phyloP scores from a whole-genome alignment of 2,797 vertebrate species.

The Microcaecilia unicolor region DNA sequence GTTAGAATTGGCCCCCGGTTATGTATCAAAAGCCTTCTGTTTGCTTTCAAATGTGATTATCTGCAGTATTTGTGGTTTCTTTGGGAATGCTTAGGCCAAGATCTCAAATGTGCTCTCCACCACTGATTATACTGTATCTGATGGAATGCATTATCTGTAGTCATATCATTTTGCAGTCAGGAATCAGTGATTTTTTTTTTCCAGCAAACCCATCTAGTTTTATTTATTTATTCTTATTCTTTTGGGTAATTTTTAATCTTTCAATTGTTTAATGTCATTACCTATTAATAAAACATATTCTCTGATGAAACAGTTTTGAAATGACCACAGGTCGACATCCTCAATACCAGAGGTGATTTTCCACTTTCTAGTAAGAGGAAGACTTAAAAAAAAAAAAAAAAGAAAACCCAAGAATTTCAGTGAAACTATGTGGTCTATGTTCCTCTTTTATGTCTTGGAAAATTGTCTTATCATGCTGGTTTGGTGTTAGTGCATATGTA shows the following conservation, averaged over 20 bases:
- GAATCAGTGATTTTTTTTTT: slow-evolving; percentile 11
- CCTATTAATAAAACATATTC: slow-evolving; percentile 13
- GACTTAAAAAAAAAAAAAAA: slow-evolving; percentile 31
- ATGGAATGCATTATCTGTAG: not conserved
- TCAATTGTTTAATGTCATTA: not conserved
- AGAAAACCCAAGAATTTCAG: slow-evolving; percentile 3
- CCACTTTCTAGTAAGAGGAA: slow-evolving; percentile 12
- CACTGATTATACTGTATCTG: slow-evolving; percentile 16
- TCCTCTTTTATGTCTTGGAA: slow-evolving; percentile 10
- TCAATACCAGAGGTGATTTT: slow-evolving; percentile 11
- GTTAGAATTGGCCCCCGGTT: too few relatives aligned
- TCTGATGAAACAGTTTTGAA: slow-evolving; percentile 15
- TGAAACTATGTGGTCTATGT: slow-evolving; percentile 12
- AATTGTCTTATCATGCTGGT: slow-evolving; percentile 22
- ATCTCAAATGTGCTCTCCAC: slow-evolving; percentile 23
- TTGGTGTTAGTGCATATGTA: slow-evolving; percentile 27
- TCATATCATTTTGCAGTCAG: slow-evolving; percentile 6
- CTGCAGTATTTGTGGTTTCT: slow-evolving; percentile 1
- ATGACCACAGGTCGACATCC: slow-evolving; percentile 9
- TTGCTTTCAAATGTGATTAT: slow-evolving; percentile 15
- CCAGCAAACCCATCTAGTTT: slow-evolving; percentile 8
- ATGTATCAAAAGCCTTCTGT: slow-evolving; percentile 7
- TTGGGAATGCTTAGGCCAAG: slow-evolving; percentile 12
- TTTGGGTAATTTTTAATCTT: not conserved
- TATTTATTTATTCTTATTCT: slow-evolving; percentile 1